phyloP scores from a whole-genome alignment of 2,888 invertebrate species.

The Fragum sueziense region DNA sequence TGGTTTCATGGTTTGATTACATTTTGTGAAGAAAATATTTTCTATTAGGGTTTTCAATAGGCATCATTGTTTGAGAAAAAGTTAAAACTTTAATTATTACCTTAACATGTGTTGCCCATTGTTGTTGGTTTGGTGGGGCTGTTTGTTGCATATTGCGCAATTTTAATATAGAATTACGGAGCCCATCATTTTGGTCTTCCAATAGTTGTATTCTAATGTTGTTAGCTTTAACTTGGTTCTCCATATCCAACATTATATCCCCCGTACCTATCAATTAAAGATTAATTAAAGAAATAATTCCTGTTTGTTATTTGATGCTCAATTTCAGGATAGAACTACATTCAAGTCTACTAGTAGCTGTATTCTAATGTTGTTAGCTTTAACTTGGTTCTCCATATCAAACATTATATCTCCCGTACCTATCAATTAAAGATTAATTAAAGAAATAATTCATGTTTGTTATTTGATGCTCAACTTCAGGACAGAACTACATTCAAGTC shows the following conservation, averaged over 20 bases:
- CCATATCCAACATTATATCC: constrained; percentile 80
- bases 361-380: constrained; percentile 79
- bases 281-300: too few relatives aligned
- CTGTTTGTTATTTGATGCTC: too few relatives aligned
- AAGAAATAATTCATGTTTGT: too few relatives aligned
- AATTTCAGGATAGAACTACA: constrained; percentile 73
- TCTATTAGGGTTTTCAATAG: too few relatives aligned
- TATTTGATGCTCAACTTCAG: constrained; percentile 62
- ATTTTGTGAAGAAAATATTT: too few relatives aligned
- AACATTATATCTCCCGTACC: constrained; percentile 79
- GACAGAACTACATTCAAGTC: constrained; percentile 79
- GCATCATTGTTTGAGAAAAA: background rate
- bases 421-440: too few relatives aligned
- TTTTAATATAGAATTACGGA: constrained; percentile 72
- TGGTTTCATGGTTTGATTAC: too few relatives aligned
- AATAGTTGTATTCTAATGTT: constrained; percentile 76
- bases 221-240: constrained; percentile 81
- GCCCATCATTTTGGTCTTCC: constrained; percentile 78
- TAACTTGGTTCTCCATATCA: constrained; percentile 82
- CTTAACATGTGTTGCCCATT: constrained; percentile 52
- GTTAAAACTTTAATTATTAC: constrained; percentile 10
- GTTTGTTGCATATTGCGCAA: constrained; percentile 57
- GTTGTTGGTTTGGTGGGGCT: background rate
- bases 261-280: constrained; percentile 80
- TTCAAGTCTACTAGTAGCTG: constrained; percentile 79